phyloP scores from a whole-genome alignment of 2,888 invertebrate species.

The Lysandra bellargus region DNA sequence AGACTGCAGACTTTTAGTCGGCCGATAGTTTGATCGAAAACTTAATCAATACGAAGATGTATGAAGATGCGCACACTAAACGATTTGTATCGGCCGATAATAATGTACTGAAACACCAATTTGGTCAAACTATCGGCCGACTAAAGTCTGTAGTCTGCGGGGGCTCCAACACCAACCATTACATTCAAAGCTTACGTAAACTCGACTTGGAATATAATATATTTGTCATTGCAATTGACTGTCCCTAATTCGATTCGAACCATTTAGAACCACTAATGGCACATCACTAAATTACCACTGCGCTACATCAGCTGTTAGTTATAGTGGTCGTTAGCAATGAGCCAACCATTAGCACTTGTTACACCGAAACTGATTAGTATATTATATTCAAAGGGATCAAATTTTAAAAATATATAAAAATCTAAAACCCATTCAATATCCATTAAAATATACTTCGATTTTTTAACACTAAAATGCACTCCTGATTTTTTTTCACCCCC shows the following conservation, averaged over 20 bases:
- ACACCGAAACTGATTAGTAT: constrained; percentile 3
- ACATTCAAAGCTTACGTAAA: neutral
- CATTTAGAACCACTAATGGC: constrained; percentile 13
- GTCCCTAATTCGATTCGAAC: constrained; percentile 10
- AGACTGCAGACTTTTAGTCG: no score
- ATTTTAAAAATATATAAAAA: neutral
- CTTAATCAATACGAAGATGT: no score
- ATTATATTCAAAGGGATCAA: neutral
- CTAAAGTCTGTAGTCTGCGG: no score
- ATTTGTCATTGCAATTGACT: neutral
- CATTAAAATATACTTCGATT: no score
- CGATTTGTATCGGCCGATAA: no score
- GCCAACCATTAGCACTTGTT: constrained; percentile 8
- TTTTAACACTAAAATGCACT: neutral
- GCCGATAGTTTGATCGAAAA: no score
- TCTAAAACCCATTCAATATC: no score
- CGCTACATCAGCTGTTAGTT: constrained; percentile 13
- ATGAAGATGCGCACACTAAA: no score
- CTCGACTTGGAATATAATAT: neutral
- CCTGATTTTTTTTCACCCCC: neutral
- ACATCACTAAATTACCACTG: constrained; percentile 18
- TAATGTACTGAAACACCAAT: no score
- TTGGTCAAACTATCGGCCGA: no score
- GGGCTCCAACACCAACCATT: neutral
- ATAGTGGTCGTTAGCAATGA: constrained; percentile 6